Percentiles rank a stretch among this genome's conserved stretches.
Conservation (phyloP, 2,888 invertebrate species). For the Silvanus unidentatus region DNA sequence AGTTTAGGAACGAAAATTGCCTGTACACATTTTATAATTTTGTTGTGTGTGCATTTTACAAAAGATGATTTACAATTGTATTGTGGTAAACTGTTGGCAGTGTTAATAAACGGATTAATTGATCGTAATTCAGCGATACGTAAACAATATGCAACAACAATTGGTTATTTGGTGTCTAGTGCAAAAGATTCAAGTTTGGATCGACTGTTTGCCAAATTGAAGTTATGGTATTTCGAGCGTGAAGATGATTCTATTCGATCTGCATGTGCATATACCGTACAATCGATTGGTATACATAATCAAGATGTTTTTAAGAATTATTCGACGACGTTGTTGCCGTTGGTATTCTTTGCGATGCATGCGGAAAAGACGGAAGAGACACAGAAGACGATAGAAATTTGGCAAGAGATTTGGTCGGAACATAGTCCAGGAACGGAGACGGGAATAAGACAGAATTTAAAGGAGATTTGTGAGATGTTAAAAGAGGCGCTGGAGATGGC, state of each 20-base stretch:
- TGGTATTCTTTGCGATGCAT: conserved; percentile 89
- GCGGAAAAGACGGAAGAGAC: conserved; percentile 64
- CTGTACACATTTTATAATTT: conserved; percentile 70
- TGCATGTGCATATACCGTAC: conserved; percentile 68
- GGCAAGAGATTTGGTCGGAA: conserved; percentile 87
- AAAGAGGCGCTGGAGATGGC: conserved; percentile 71
- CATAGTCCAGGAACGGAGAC: conserved; percentile 81
- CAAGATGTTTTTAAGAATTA: conserved; percentile 77
- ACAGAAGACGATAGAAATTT: conserved; percentile 63
- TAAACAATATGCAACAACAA: conserved; percentile 75
- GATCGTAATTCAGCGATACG: conserved; percentile 80
- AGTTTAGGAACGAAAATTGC: conserved; percentile 81
- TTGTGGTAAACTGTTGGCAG: conserved; percentile 57
- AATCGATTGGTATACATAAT: conserved; percentile 76
- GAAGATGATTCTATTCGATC: conserved; percentile 72
- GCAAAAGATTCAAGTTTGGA: conserved; percentile 72
- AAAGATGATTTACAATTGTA: conserved; percentile 56
- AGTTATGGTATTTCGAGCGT: conserved; percentile 61
- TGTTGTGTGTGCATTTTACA: conserved; percentile 53
- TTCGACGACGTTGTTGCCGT: conserved; percentile 67
- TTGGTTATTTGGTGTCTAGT: conserved; percentile 76
- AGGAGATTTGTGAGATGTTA: conserved; percentile 64
- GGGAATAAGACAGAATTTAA: conserved; percentile 71
- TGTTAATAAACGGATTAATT: conserved; percentile 68
- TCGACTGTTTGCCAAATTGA: conserved; percentile 57